phyloP scores from a whole-genome alignment of 2,113 vertebrate genomes.

The Platysternon megacephalum region DNA sequence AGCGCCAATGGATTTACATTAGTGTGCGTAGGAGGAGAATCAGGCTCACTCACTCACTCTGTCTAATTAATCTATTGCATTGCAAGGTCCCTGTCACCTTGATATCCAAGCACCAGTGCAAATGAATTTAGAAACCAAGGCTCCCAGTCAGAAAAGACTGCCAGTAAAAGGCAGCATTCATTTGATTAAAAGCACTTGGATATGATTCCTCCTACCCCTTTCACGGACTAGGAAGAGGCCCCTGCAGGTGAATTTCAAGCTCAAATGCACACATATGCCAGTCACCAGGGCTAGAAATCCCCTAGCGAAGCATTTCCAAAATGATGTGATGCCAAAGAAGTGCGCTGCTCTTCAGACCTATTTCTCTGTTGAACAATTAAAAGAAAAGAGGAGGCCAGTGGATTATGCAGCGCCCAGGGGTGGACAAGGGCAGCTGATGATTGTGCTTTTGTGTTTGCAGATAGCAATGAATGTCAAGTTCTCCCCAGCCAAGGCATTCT shows the following conservation, averaged over 20 bases:
- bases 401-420: background rate
- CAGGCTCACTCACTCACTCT: accelerated
- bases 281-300: background rate
- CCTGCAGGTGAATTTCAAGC: background rate
- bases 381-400: accelerated
- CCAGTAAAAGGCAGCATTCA: conserved; percentile 50
- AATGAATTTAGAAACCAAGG: background rate
- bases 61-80: background rate
- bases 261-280: background rate
- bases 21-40: accelerated
- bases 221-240: background rate
- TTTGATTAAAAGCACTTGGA: background rate
- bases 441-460: background rate
- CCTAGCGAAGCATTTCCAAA: background rate
- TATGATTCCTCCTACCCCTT: accelerated
- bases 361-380: background rate
- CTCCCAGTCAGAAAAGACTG: background rate
- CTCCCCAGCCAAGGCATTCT: no score
- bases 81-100: background rate
- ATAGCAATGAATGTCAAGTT: accelerated
- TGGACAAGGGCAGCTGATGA: background rate
- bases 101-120: background rate
- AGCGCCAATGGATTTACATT: accelerated
- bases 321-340: background rate
- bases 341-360: background rate